A percentile compares a stretch with the other conserved stretches of the same genome.
phyloP scores from a whole-genome alignment of 2,888 invertebrate species.

The Melanostoma scalare region DNA sequence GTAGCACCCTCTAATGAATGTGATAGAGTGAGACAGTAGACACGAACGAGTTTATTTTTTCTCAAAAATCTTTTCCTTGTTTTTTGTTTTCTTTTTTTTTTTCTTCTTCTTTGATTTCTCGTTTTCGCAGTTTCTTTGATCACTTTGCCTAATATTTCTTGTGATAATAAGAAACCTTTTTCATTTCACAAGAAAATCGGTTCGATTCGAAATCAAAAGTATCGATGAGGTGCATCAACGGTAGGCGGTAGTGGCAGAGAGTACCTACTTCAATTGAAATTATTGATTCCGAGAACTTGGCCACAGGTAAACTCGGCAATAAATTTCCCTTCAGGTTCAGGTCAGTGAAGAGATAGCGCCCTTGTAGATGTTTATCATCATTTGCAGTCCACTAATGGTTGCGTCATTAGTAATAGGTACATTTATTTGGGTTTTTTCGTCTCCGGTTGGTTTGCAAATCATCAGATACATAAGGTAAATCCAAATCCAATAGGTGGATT shows the following conservation, averaged over 20 bases:
- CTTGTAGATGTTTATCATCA: constrained; percentile 37
- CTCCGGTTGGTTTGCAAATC: constrained; percentile 29
- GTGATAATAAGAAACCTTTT: constrained; percentile 49
- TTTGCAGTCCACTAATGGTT: constrained; percentile 42
- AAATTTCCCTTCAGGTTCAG: constrained; percentile 26
- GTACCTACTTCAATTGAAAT: not conserved
- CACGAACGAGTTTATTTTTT: constrained; percentile 62
- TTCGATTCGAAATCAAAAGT: constrained; percentile 39
- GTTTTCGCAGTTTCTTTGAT: constrained; percentile 40
- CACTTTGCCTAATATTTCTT: constrained; percentile 35
- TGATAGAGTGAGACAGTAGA: constrained; percentile 46
- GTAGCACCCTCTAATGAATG: constrained; percentile 11
- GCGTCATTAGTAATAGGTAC: constrained; percentile 64
- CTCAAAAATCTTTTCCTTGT: constrained; percentile 63
- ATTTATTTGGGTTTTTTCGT: constrained; percentile 21
- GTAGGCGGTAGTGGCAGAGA: constrained; percentile 21
- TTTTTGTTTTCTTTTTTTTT: constrained; percentile 56
- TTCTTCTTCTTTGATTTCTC: constrained; percentile 19
- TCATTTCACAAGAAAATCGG: constrained; percentile 15
- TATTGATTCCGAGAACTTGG: constrained; percentile 19
- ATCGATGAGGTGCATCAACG: not conserved
- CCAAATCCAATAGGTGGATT: constrained; percentile 55
- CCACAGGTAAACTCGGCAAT: constrained; percentile 39
- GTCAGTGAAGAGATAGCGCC: constrained; percentile 27
- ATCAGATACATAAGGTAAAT: constrained; percentile 39